Evolutionary conservation across 2,888 invertebrate genomes (phyloP).

Genomic region (Coelogynopora nodosa): DNA sequence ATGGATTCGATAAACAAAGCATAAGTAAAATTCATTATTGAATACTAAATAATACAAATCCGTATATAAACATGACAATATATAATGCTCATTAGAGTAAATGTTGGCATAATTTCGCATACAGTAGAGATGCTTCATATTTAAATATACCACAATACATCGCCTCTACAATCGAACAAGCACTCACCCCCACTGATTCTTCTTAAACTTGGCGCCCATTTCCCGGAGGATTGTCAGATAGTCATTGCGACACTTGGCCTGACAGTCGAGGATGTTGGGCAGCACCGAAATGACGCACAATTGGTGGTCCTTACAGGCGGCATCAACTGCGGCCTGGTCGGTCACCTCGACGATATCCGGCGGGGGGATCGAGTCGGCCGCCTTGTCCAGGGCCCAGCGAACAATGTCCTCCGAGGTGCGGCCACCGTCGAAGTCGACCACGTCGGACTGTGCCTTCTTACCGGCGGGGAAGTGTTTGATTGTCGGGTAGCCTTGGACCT

Average conservation of each 20-base stretch:
- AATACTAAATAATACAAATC: too few species aligned
- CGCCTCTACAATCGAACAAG: too few species aligned
- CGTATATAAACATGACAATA: too few species aligned
- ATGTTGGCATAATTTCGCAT: too few species aligned
- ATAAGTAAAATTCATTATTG: too few species aligned
- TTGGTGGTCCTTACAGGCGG: conserved; percentile 78
- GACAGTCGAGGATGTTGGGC: conserved; percentile 92
- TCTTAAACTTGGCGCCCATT: conserved; percentile 84
- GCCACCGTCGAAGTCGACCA: conserved; percentile 84
- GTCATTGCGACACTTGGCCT: conserved; percentile 82
- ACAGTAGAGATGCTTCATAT: too few species aligned
- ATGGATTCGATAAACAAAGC: too few species aligned
- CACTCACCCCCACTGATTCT: conserved; percentile 87
- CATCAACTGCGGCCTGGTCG: conserved; percentile 66
- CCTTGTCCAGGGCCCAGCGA: conserved; percentile 78
- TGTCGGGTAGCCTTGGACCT: conserved; percentile 85
- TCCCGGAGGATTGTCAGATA: conserved; percentile 73
- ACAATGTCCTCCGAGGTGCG: conserved; percentile 84
- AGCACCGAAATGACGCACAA: conserved; percentile 85
- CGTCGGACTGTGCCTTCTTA: conserved; percentile 60
- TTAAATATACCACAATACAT: too few species aligned
- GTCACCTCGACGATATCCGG: conserved; percentile 51
- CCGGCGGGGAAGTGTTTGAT: conserved; percentile 82
- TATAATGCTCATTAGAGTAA: too few species aligned
- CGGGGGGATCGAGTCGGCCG: conserved; percentile 62